These are phyloP conservation scores for Calameuta pallipes DNA, from an alignment of 2,888 invertebrate genomes.

Conservation along the genomic window DNA sequence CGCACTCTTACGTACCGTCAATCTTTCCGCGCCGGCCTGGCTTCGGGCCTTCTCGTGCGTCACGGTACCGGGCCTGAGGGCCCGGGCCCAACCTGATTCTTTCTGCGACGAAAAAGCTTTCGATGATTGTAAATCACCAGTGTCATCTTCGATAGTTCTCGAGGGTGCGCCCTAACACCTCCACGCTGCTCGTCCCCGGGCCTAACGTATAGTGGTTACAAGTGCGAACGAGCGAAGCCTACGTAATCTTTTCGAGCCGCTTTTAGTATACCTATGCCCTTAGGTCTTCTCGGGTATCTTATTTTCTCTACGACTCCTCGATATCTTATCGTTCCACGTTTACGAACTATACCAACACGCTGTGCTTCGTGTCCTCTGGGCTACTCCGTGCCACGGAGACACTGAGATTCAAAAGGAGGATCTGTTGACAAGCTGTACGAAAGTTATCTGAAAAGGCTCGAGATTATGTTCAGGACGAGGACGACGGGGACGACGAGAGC, in stretches of 20 bases:
- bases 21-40: slow-evolving; percentile 21
- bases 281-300: not conserved
- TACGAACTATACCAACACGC: not conserved
- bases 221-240: not conserved
- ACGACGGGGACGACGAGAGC: not conserved
- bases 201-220: not conserved
- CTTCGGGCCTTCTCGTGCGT: slow-evolving; percentile 9
- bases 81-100: slow-evolving; percentile 26
- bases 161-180: not conserved
- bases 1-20: slow-evolving; percentile 17
- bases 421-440: not conserved
- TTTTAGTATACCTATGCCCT: not conserved
- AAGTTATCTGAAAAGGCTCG: not conserved
- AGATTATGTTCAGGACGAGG: not conserved
- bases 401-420: not conserved
- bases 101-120: not conserved
- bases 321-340: not conserved
- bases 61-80: slow-evolving; percentile 41
- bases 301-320: not conserved
- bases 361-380: not conserved
- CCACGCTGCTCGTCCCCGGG: not conserved
- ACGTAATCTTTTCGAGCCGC: not conserved
- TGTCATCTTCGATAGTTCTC: not conserved
- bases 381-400: not conserved
- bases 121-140: not conserved